A percentile compares a stretch with the other conserved stretches of the same genome.
Conservation (phyloP, 2,113 vertebrate genomes). For the Petromus typicus region DNA sequence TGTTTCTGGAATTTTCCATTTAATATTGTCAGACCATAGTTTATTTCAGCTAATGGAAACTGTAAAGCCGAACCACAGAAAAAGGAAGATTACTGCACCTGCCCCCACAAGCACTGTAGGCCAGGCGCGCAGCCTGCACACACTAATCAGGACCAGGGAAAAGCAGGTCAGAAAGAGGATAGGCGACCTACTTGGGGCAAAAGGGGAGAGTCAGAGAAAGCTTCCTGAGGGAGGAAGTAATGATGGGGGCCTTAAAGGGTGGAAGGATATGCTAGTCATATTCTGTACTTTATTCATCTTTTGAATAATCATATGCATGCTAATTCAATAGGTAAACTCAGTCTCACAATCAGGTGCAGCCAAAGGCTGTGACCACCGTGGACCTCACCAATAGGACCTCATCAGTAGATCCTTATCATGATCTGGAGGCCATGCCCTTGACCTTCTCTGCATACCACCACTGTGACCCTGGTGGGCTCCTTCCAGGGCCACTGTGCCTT, state of each 20-base stretch:
- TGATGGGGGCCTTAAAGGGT: neutral
- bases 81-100: neutral
- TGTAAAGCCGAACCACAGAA: neutral
- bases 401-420: no score
- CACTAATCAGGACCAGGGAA: neutral
- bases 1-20: neutral
- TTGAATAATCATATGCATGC: neutral
- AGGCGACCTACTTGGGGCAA: neutral
- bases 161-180: neutral
- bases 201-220: neutral
- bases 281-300: neutral
- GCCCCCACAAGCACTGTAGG: neutral
- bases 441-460: neutral
- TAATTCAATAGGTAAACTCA: neutral
- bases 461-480: neutral
- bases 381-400: no score
- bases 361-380: neutral
- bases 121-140: no score
- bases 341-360: neutral
- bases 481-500: neutral
- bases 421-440: neutral
- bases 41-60: neutral
- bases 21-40: neutral
- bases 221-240: neutral
- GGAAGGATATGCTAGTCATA: neutral